Conservation (phyloP, 2,113 vertebrate species). For the Columbina picui region DNA sequence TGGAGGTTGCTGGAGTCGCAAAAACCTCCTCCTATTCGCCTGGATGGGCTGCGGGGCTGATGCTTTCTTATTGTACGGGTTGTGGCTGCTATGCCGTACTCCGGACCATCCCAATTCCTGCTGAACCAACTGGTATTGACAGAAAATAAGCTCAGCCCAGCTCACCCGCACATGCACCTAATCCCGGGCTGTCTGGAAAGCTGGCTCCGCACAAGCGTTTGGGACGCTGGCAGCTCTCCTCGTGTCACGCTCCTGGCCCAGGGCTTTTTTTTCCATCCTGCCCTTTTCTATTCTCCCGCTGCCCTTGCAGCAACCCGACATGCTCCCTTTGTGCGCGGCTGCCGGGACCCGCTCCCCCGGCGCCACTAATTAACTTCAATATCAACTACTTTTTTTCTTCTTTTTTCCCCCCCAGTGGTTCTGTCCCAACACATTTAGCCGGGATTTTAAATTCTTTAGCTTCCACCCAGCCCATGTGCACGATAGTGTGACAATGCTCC, state of each 20-base stretch:
- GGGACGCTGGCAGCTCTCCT: slow-evolving; percentile 53
- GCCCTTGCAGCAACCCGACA: slow-evolving; percentile 28
- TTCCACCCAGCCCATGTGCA: slow-evolving; percentile 43
- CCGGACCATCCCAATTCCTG: not conserved
- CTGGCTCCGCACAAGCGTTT: slow-evolving; percentile 15
- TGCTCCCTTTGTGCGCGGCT: slow-evolving; percentile 19
- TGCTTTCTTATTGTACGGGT: not conserved
- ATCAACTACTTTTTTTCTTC: not conserved
- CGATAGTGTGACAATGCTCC: slow-evolving; percentile 28
- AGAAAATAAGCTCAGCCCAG: not conserved
- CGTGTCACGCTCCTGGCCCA: slow-evolving; percentile 51
- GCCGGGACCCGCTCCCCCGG: slow-evolving; percentile 22
- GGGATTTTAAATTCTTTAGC: slow-evolving; percentile 63
- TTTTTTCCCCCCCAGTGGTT: not conserved
- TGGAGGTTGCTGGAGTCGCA: not conserved
- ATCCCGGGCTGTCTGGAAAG: not conserved
- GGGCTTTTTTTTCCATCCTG: slow-evolving; percentile 54
- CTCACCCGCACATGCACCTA: not conserved
- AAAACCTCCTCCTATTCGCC: not conserved
- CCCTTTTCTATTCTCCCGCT: slow-evolving; percentile 22
- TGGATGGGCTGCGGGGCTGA: not conserved
- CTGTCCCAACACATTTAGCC: slow-evolving; percentile 36
- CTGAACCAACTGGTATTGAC: not conserved
- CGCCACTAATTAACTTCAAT: slow-evolving; percentile 8
- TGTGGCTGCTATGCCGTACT: not conserved